Base-by-base conservation (phyloP, 1,140 invertebrate species). In the Cotesia typhae region DNA sequence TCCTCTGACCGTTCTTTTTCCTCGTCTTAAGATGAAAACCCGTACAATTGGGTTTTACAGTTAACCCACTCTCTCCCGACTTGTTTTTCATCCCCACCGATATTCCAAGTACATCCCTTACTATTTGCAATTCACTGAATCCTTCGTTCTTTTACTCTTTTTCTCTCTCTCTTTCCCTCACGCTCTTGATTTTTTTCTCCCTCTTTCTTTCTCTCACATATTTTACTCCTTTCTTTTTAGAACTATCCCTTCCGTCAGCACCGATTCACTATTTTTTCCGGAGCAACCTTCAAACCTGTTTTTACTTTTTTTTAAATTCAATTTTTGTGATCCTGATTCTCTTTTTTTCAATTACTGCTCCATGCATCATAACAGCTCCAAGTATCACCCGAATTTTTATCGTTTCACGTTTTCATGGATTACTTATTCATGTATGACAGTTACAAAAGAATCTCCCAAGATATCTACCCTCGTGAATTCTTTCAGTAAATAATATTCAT, bases 11-110 rank as follows among this genome's bases (percentile, higher is more conserved):
- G 35, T 41, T 71, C 14, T 51, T 28, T 71, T 70, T 69, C 75
- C 67, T 76, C 76, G 81, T 86, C 84, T 85, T 85, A 81, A 82
- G 82, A 85, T 85, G 85, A 85, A 87, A 87, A 85, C 82, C 84
- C 81, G 81, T 79, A 83, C 83, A 82, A 87, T 85, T 82, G 80
- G 80, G 80, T 81, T 84, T 84, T 81, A 78, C 79, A 78, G 81
- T 81, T 84, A 83, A 84, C 82, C 80, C 80, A 80, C 79, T 80
- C 81, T 77, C 78, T 79, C 74, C 71, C 66, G 63, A 74, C 64
- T 72, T 67, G 53, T 74, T 76, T 71, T 76, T 41, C 60, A 51
- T 69, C 66, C 65, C 71, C 66, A 14, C 52, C 9, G 52, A 51
- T 7, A 64, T 28, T 47, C 59, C 51, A 55, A 65, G 10, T 36